phyloP scores from a whole-genome alignment of 1,140 invertebrate genomes.

The Conopomorpha cramerella region DNA sequence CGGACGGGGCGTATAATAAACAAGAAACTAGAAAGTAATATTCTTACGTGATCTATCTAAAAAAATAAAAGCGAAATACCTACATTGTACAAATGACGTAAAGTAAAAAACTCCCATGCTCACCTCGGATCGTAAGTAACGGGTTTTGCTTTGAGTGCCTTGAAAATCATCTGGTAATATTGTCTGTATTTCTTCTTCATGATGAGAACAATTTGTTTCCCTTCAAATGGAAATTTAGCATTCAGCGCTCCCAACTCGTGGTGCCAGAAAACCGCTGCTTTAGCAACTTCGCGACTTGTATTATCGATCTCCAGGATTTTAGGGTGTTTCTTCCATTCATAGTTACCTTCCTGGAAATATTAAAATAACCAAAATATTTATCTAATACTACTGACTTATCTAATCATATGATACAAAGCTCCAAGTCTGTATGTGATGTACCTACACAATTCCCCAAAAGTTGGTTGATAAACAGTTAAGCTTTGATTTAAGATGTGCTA shows the following conservation, averaged over 20 bases:
- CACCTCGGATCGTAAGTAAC: conserved; percentile 48
- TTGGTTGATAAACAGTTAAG: no score
- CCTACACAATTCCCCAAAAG: no score
- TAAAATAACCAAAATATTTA: no score
- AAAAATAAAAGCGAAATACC: no score
- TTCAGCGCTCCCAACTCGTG: conserved; percentile 21
- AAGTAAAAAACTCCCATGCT: conserved; percentile 4
- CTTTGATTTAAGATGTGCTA: no score
- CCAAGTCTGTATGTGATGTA: no score
- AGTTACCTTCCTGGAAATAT: conserved; percentile 34
- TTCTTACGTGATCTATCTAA: no score
- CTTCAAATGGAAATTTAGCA: conserved; percentile 38
- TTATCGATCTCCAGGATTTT: conserved; percentile 46
- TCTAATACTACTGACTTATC: no score
- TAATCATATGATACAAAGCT: no score
- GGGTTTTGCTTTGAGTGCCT: conserved; percentile 44
- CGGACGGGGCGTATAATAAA: no score
- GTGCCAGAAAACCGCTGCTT: conserved; percentile 42
- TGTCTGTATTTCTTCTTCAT: conserved; percentile 53
- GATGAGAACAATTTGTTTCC: conserved; percentile 45
- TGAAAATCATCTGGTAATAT: conserved; percentile 52
- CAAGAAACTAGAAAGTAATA: no score
- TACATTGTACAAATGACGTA: no score
- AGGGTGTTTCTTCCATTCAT: conserved; percentile 50
- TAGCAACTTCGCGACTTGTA: conserved; percentile 43